Percentiles rank a stretch among this genome's conserved stretches.
These are phyloP conservation scores for Platysternon megacephalum DNA, from an alignment of 2,113 vertebrate species.

Conservation along the genomic window DNA sequence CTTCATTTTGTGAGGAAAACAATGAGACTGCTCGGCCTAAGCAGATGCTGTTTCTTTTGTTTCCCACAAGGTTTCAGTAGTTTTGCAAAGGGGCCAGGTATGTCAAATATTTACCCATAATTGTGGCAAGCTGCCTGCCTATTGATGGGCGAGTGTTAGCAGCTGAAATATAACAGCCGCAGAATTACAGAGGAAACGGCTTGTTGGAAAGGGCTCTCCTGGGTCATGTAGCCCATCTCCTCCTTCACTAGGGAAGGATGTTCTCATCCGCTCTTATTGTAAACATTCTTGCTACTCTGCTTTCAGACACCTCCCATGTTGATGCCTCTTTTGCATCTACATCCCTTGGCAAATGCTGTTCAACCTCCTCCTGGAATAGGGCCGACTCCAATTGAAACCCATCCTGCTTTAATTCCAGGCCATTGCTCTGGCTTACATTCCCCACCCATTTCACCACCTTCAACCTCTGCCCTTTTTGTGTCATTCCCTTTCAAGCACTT, in stretches of 20 bases:
- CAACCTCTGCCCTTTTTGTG: background rate
- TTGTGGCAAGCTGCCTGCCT: background rate
- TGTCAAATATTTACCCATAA: accelerated
- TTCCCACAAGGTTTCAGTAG: background rate
- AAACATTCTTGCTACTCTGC: accelerated
- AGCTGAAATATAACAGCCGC: accelerated
- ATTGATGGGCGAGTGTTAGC: accelerated
- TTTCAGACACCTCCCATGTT: accelerated
- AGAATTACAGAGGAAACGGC: background rate
- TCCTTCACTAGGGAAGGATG: too few relatives aligned
- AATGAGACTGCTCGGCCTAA: background rate
- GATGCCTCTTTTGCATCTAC: background rate
- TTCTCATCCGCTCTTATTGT: background rate
- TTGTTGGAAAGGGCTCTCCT: background rate
- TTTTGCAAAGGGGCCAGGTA: background rate
- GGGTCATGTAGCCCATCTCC: background rate
- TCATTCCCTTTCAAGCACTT: accelerated
- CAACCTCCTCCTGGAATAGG: background rate
- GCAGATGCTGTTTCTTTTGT: background rate
- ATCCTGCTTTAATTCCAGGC: background rate
- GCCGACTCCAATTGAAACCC: background rate
- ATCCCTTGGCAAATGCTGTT: too few relatives aligned
- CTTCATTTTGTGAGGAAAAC: background rate
- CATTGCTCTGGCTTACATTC: background rate
- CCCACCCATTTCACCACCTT: background rate